Evolutionary conservation across 2,888 invertebrate species (phyloP), one percentile per base, ranked within the genome.

Genomic region (Pardosa pseudoannulata): DNA sequence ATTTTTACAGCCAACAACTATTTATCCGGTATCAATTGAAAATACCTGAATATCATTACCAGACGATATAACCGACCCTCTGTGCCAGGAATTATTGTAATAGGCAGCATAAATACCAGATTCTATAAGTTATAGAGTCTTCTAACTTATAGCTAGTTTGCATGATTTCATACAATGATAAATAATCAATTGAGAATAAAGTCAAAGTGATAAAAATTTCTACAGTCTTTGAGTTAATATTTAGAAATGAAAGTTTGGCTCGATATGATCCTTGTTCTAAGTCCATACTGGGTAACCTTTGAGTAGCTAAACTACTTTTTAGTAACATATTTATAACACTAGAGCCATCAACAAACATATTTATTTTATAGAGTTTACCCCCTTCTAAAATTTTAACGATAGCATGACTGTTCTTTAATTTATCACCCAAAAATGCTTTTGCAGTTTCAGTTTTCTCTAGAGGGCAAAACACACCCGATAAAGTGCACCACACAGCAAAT

Each of bases 11-110:
- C 29, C 28, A 36, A n/a, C 7, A 9, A 46, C 23, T n/a, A 36
- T 36, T 31, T 86, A 74, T 1, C 85, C 85, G 7, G 68, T 41
- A 41, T 86, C 85, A 32, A 86, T 32, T 28, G 79, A n/a, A 28
- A 19, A 7, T n/a, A 79, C 56, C 27, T 13, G n/a, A 0, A 70
- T 13, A 5, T 19, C 19, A 28, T 56, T 31, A 41, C 62, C 64
- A 0, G 28, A 70, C 23, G 74, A 36, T 13, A 46, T 7, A 13
- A 39, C 64, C 32, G 27, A 28, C 27, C 70, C 62, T 46, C 85
- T 86, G 1, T 31, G 23, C 85, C 85, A 86, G 3, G 19, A 39
- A 29, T 27, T 72, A 28, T 74, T 70, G 31, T 74, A 46, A 19
- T 39, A 41, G 0, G 62, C 41, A 28, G 79, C 74, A 79, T 71